A percentile compares a stretch with the other conserved stretches of the same genome.
phyloP scores from a whole-genome alignment of 2,888 invertebrate species.

The Piscicola geometra region DNA sequence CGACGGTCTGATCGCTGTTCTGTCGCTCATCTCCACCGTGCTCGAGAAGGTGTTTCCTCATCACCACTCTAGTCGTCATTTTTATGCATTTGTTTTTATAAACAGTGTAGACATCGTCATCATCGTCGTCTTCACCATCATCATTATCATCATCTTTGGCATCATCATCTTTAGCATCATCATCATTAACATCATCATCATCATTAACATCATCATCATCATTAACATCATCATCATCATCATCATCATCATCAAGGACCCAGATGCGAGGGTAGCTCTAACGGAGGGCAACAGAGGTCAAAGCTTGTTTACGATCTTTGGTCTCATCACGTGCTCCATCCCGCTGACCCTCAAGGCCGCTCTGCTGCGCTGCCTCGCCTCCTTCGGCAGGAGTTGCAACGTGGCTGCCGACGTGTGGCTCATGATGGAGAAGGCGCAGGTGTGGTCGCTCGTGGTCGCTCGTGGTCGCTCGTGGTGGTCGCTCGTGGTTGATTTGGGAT shows the following conservation, averaged over 20 bases:
- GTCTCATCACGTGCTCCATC: conserved; percentile 79
- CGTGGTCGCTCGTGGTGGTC: no score
- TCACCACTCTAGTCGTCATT: no score
- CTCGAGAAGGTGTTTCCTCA: conserved; percentile 58
- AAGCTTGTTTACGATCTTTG: conserved; percentile 72
- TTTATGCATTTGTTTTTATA: no score
- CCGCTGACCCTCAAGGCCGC: conserved; percentile 79
- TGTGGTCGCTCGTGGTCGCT: conserved; percentile 34
- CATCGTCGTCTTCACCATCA: no score
- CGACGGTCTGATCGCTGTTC: conserved; percentile 76
- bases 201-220: no score
- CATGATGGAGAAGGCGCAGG: conserved; percentile 58
- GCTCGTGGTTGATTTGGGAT: no score
- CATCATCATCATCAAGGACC: conserved; percentile 63
- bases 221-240: not conserved
- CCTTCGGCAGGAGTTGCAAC: conserved; percentile 72
- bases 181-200: no score
- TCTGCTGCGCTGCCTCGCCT: conserved; percentile 71
- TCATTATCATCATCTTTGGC: no score
- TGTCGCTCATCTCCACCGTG: conserved; percentile 72
- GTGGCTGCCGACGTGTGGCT: conserved; percentile 80
- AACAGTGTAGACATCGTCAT: no score
- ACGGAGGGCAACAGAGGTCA: conserved; percentile 86
- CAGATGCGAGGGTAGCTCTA: conserved; percentile 72
- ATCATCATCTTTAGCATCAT: no score